Evolutionary conservation across 2,113 vertebrate genomes (phyloP), one percentile per base, ranked within the genome.

Genomic region (Cercopithecus mona): DNA sequence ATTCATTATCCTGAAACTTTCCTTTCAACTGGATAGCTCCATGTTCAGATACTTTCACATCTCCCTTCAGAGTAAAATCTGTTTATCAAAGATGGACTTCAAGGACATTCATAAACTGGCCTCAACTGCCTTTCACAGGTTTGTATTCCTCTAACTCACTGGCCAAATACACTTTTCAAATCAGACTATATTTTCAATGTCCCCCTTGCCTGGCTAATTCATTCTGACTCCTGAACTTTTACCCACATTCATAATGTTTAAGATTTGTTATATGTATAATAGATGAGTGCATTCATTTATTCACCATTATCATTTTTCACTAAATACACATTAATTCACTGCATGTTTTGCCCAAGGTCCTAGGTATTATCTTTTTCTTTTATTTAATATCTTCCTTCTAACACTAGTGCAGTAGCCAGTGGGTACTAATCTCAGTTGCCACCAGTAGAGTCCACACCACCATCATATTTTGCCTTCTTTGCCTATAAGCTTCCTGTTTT

Each of bases 401-500:
- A 55, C 59, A 64, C 27, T 13, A 92, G 38, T 7, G 11, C 59
- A 88, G 64, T 25, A 93, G n/a, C 75, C 89, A 92, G 57, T 40
- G 52, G 45, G 61, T 32, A 32, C 61, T 2, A 27, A 68, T 30
- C 25, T 86, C 12, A 43, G 5, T 0, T 68, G 55, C n/a, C n/a
- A 61, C 40, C n/a, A 43, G 16, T 12, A 75, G 11, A 88, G 52
- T 90, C 68, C 38, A 64, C 52, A 12, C n/a, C 4, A 72, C 48
- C 30, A 38, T 27, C 32, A 25, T 27, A 23, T 68, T 70, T 79
- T 80, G 52, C 25, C 22, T 96, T 85, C 52, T 88, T 94, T 88
- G 61, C 66, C 45, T 85, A 52, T 66, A 57, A 73, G 57, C 61
- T 83, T 96, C 76, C 84, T 96, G 83, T 43, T 45, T 79, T 96